These are phyloP conservation scores for Trichoplusia ni DNA, from an alignment of 1,140 invertebrate species.

Conservation along the genomic window DNA sequence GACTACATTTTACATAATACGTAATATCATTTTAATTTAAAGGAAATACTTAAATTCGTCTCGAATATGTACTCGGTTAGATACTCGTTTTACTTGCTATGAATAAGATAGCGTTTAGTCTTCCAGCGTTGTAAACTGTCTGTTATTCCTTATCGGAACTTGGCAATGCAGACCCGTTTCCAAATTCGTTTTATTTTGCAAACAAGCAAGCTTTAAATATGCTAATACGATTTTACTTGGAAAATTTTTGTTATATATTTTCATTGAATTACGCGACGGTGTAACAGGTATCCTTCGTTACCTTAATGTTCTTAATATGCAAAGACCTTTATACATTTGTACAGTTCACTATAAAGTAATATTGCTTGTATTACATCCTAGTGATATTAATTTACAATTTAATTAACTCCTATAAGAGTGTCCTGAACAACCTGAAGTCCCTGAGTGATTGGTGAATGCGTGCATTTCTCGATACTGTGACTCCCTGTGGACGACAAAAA, in stretches of 20 bases:
- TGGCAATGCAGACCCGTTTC: background rate
- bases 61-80: no score
- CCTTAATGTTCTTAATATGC: conserved; percentile 39
- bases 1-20: no score
- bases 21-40: no score
- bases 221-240: background rate
- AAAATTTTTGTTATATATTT: background rate
- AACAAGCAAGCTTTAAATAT: background rate
- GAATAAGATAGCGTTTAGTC: no score
- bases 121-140: no score
- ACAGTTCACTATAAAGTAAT: conserved; percentile 60
- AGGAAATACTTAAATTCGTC: no score
- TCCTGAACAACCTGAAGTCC: conserved; percentile 74
- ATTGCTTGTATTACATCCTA: conserved; percentile 75
- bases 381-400: conserved; percentile 67
- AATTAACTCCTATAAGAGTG: conserved; percentile 73
- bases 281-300: conserved; percentile 27
- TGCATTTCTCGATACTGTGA: conserved; percentile 69
- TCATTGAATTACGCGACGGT: conserved; percentile 32
- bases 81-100: no score
- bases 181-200: background rate
- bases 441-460: conserved; percentile 67
- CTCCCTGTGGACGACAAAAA: conserved; percentile 57
- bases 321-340: conserved; percentile 61
- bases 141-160: no score